phyloP scores from a whole-genome alignment of 1,140 invertebrate genomes.

The Pteromalus puparum region DNA sequence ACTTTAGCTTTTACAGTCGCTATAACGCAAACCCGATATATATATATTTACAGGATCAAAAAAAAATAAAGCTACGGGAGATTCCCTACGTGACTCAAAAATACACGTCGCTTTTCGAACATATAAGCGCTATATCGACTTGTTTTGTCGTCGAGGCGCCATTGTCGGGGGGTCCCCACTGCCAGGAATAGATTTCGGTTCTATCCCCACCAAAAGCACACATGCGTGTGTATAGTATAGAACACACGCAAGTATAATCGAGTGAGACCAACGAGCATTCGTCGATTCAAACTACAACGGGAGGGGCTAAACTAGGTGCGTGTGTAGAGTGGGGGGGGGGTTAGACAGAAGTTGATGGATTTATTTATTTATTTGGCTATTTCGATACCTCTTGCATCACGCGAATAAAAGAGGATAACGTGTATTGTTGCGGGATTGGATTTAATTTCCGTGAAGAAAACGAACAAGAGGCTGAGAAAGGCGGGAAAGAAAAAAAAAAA shows the following conservation, averaged over 20 bases:
- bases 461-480: no score
- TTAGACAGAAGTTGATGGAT: constrained; percentile 4
- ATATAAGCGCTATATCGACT: constrained; percentile 50
- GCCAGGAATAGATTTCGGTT: constrained; percentile 58
- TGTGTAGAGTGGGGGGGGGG: constrained; percentile 15
- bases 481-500: constrained; percentile 17
- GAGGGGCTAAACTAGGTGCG: background rate
- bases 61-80: background rate
- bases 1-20: no score
- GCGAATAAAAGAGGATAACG: no score
- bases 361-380: constrained; percentile 14
- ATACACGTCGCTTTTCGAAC: background rate
- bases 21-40: no score
- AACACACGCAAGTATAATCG: constrained; percentile 39
- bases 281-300: constrained; percentile 39
- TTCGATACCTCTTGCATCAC: background rate
- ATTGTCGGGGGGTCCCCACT: constrained; percentile 35
- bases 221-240: constrained; percentile 14
- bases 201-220: constrained; percentile 25
- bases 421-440: no score
- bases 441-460: no score
- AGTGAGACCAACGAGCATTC: constrained; percentile 42
- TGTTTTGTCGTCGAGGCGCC: constrained; percentile 54
- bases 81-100: background rate
- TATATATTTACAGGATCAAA: background rate